Base-by-base conservation (phyloP, 2,888 invertebrate species). In the Drosophila kuntzei region DNA sequence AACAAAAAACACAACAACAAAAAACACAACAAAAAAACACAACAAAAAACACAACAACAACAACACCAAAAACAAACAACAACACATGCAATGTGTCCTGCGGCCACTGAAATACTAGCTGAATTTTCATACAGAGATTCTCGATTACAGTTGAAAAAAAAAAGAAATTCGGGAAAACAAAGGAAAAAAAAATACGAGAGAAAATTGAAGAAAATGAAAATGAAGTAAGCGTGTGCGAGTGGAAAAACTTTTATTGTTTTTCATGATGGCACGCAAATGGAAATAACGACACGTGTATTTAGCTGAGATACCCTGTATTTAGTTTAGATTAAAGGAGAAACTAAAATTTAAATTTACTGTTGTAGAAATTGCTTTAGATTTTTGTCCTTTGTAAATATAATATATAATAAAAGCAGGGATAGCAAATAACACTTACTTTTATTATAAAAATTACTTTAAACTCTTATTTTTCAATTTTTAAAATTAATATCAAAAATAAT, bases 231-330 rank as follows among this genome's bases (percentile, higher is more conserved):
- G 47, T 34, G 60, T n/a, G 16, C 16, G 9, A 47, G 41, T 37
- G 57, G 57, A 55, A 49, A 57, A 79, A 60, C 44, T 70, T 63
- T 63, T 74, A 67, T 76, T 72, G 68, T 72, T 65, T 64, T 75
- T 46, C 57, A 57, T 41, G 49, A 37, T 37, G 12, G 16, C 72
- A 79, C 51, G 77, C 69, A 58, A 73, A 68, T 64, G 47, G 20
- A 43, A 47, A 6, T 5, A n/a, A 36, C 34, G 12, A 14, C 36
- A 44, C 9, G 3, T 11, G 20, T 25, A 46, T 22, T 36, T 20
- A 41, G 14, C 41, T 5, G 18, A 43, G 34, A 39, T 67, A 65
- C 57, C 49, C 57, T 72, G 14, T 37, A 5, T 3, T 20, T 22
- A 18, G 37, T 4, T 22, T 3, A 14, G 2, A 3, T 12, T 47